These are phyloP conservation scores for Lithobates sylvaticus DNA, from an alignment of 2,797 vertebrate genomes.

Conservation along the genomic window DNA sequence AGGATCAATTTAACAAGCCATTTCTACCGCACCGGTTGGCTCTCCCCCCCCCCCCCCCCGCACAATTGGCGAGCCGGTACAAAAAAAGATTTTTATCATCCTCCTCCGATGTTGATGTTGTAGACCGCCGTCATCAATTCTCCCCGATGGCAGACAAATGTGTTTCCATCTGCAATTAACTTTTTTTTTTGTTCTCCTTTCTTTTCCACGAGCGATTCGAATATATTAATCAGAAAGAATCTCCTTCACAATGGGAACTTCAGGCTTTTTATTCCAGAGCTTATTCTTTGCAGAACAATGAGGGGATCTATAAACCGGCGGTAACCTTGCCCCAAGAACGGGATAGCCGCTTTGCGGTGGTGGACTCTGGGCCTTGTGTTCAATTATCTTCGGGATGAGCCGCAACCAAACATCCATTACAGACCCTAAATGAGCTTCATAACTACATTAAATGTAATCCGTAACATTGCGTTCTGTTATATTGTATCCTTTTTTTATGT, in stretches of 20 bases:
- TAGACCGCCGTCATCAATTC: conserved; percentile 71
- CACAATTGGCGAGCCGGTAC: conserved; percentile 66
- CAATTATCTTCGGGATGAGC: background rate
- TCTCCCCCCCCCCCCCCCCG: conserved; percentile 68
- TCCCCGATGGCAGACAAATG: conserved; percentile 75
- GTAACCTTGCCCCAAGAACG: conserved; percentile 71
- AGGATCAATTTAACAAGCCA: conserved; percentile 64
- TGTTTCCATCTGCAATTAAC: conserved; percentile 74
- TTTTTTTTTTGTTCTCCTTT: conserved; percentile 55
- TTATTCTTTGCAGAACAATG: conserved; percentile 73
- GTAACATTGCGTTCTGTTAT: no score
- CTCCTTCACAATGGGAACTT: conserved; percentile 77
- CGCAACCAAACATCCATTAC: no score
- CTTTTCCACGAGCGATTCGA: conserved; percentile 69
- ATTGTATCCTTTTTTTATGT: no score
- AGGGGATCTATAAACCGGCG: conserved; percentile 74
- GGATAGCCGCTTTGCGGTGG: conserved; percentile 63
- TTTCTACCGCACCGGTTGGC: conserved; percentile 58
- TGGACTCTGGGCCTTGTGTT: conserved; percentile 66
- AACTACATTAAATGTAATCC: no score
- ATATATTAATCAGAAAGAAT: conserved; percentile 75
- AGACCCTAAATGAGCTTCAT: no score
- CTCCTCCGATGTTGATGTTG: conserved; percentile 69
- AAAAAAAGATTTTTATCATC: conserved; percentile 66
- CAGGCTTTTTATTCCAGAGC: conserved; percentile 66